Conservation (phyloP, 2,113 vertebrate species). For the Willisornis vidua region DNA sequence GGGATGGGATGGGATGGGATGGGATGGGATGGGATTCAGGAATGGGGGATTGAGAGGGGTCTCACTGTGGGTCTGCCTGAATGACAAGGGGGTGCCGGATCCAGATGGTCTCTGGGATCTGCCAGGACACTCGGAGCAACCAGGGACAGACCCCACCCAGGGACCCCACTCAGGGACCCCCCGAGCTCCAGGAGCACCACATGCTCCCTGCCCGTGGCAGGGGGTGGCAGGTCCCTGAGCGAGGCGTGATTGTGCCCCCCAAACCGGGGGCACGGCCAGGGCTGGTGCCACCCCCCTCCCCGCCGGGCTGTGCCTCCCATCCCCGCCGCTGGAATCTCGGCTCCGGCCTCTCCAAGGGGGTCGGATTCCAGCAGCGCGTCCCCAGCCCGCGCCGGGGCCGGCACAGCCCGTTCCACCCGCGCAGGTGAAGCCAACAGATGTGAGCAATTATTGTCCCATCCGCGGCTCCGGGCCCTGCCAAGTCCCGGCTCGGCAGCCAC, state of each 20-base stretch:
- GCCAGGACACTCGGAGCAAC: background rate
- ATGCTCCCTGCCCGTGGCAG: fast-evolving
- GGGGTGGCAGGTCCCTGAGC: fast-evolving
- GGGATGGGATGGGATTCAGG: background rate
- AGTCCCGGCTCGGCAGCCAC: background rate
- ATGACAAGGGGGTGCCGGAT: fast-evolving
- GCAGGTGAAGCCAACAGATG: constrained; percentile 43
- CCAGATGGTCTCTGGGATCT: background rate
- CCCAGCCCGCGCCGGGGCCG: background rate
- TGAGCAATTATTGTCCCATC: background rate
- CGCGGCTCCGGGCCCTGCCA: background rate
- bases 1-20: too few relatives aligned
- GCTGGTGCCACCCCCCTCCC: background rate
- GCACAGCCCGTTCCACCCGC: background rate
- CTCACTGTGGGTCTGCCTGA: background rate
- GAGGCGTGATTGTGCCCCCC: background rate
- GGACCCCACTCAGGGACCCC: background rate
- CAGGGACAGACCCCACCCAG: background rate
- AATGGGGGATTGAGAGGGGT: background rate
- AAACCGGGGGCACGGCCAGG: fast-evolving
- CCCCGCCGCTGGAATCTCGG: fast-evolving
- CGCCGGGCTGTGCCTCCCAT: fast-evolving
- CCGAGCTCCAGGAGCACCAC: background rate
- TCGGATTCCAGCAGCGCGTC: background rate
- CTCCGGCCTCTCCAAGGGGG: background rate